Percentiles rank a stretch among this genome's conserved stretches.
Conservation (phyloP, 2,888 invertebrate species). For the Meteorus cinctellus region DNA sequence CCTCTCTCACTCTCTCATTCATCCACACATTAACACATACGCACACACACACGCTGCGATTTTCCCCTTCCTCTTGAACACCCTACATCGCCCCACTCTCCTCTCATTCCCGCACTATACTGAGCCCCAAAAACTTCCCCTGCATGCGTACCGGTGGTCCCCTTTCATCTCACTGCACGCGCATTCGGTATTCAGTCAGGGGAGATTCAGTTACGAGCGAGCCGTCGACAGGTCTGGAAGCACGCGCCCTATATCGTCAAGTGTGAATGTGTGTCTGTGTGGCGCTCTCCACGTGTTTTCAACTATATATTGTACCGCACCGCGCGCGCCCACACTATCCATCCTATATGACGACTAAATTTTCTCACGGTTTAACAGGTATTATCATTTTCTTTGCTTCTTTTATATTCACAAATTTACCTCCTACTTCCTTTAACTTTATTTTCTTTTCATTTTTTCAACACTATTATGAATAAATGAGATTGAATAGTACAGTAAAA, state of each 20-base stretch:
- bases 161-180: constrained; percentile 70
- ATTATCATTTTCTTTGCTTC: background rate
- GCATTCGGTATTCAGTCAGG: constrained; percentile 71
- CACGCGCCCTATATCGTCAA: constrained; percentile 45
- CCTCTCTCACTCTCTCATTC: constrained; percentile 38
- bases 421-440: constrained; percentile 3
- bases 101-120: constrained; percentile 53
- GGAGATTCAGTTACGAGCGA: constrained; percentile 71
- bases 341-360: constrained; percentile 1
- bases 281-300: constrained; percentile 28
- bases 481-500: background rate
- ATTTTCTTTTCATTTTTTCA: constrained; percentile 10
- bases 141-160: constrained; percentile 70
- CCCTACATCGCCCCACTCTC: constrained; percentile 47
- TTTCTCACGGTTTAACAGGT: constrained; percentile 38
- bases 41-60: constrained; percentile 62
- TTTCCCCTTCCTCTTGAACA: constrained; percentile 27
- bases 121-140: constrained; percentile 70
- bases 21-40: constrained; percentile 61
- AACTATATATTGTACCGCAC: constrained; percentile 1
- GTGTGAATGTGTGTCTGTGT: constrained; percentile 9
- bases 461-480: constrained; percentile 28
- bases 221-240: constrained; percentile 68
- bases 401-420: too few species aligned
- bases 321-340: constrained; percentile 29